A percentile compares a stretch with the other conserved stretches of the same genome.
These are phyloP conservation scores for Ascidia mentula DNA, from an alignment of 23 tunicate genomes.

Conservation along the genomic window DNA sequence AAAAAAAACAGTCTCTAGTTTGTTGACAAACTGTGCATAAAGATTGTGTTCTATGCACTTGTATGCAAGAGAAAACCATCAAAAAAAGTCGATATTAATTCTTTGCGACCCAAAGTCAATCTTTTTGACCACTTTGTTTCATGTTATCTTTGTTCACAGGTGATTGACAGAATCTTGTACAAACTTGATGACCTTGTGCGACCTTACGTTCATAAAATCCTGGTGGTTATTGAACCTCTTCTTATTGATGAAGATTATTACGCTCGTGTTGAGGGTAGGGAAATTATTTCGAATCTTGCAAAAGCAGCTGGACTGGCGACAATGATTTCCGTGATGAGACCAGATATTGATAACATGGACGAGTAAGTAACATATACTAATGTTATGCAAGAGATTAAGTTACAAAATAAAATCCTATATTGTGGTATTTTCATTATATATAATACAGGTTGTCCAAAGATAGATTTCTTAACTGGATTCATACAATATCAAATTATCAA, in stretches of 20 bases:
- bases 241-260: slow-evolving; percentile 99
- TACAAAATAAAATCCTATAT: neutral
- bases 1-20: too few species aligned
- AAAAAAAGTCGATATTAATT: too few species aligned
- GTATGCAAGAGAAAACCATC: too few species aligned
- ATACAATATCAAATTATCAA: too few species aligned
- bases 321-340: slow-evolving; percentile 99
- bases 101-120: too few species aligned
- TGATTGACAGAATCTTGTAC: slow-evolving; percentile 97
- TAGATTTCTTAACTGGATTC: too few species aligned
- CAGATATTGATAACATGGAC: slow-evolving; percentile 99
- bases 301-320: slow-evolving; percentile 99
- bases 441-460: too few species aligned
- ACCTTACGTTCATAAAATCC: slow-evolving; percentile 98
- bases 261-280: slow-evolving; percentile 98
- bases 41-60: too few species aligned
- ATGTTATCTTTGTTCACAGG: slow-evolving; percentile 39
- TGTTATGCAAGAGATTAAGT: neutral
- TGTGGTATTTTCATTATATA: too few species aligned
- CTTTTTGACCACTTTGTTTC: too few species aligned
- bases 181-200: slow-evolving; percentile 97
- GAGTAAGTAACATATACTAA: slow-evolving; percentile 89
- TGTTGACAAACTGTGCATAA: too few species aligned
- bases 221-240: slow-evolving; percentile 98
- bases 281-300: slow-evolving; percentile 96